phyloP scores from a whole-genome alignment of 1,140 invertebrate genomes.

The Meteorus sp. region DNA sequence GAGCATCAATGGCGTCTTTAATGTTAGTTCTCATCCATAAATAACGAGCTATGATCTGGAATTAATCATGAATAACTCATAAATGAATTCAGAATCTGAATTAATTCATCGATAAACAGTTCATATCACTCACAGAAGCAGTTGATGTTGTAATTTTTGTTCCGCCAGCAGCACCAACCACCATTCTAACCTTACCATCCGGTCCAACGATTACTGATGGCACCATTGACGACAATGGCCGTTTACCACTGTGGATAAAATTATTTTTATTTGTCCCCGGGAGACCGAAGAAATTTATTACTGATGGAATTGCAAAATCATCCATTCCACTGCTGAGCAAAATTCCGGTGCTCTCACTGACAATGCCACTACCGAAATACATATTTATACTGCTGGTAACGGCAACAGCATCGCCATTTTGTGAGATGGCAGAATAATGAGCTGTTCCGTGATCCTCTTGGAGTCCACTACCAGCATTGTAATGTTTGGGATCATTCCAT shows the following conservation, averaged over 20 bases:
- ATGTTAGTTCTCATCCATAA: slow-evolving; percentile 85
- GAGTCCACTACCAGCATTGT: slow-evolving; percentile 64
- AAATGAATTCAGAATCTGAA: background rate
- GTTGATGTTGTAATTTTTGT: slow-evolving; percentile 85
- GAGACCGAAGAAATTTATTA: slow-evolving; percentile 76
- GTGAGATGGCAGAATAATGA: slow-evolving; percentile 83
- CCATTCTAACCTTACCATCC: slow-evolving; percentile 73
- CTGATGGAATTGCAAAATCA: slow-evolving; percentile 84
- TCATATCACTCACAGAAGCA: slow-evolving; percentile 68
- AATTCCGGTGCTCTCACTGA: slow-evolving; percentile 83
- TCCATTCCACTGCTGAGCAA: slow-evolving; percentile 94
- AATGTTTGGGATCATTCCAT: slow-evolving; percentile 67
- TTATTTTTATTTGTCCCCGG: slow-evolving; percentile 73
- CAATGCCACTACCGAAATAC: slow-evolving; percentile 76
- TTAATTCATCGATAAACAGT: slow-evolving; percentile 10
- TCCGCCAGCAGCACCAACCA: slow-evolving; percentile 91
- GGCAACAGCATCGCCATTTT: slow-evolving; percentile 89
- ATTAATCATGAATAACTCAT: no score
- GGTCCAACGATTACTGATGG: slow-evolving; percentile 80
- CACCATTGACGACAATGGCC: slow-evolving; percentile 89
- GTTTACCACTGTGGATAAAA: slow-evolving; percentile 77
- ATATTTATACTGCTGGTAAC: slow-evolving; percentile 91
- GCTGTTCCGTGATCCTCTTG: slow-evolving; percentile 82
- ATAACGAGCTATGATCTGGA: slow-evolving; percentile 76
- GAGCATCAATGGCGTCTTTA: slow-evolving; percentile 84